These are phyloP conservation scores for Agriotes lineatus DNA, from an alignment of 2,888 invertebrate species.

Conservation along the genomic window DNA sequence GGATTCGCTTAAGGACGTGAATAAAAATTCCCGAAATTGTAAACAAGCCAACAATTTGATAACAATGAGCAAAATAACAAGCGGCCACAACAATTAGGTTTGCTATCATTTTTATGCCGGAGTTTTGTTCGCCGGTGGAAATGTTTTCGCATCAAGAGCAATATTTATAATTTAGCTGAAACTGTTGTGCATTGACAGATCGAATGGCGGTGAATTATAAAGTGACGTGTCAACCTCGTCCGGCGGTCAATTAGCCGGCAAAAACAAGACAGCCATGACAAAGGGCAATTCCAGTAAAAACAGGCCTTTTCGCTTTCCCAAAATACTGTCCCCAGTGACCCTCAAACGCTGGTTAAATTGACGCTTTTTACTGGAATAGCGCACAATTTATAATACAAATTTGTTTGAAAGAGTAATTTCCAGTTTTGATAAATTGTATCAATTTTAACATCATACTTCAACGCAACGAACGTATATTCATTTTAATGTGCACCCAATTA, in stretches of 20 bases:
- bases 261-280: slow-evolving; percentile 54
- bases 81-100: too few species aligned
- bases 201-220: slow-evolving; percentile 60
- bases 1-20: too few species aligned
- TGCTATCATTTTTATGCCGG: background rate
- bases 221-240: slow-evolving; percentile 60
- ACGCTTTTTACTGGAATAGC: too few species aligned
- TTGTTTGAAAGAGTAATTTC: too few species aligned
- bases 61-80: too few species aligned
- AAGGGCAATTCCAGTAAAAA: slow-evolving; percentile 32
- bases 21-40: too few species aligned
- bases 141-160: slow-evolving; percentile 22
- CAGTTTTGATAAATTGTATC: too few species aligned
- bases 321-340: slow-evolving; percentile 16
- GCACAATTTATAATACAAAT: too few species aligned
- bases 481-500: too few species aligned
- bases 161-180: slow-evolving; percentile 50
- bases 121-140: slow-evolving; percentile 10
- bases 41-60: too few species aligned
- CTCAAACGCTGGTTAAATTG: background rate
- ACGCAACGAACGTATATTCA: too few species aligned
- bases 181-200: slow-evolving; percentile 55
- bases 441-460: too few species aligned
- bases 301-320: slow-evolving; percentile 26
- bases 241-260: slow-evolving; percentile 61